These are phyloP conservation scores for Yponomeuta evonymella DNA, from an alignment of 2,888 invertebrate genomes.

Conservation along the genomic window DNA sequence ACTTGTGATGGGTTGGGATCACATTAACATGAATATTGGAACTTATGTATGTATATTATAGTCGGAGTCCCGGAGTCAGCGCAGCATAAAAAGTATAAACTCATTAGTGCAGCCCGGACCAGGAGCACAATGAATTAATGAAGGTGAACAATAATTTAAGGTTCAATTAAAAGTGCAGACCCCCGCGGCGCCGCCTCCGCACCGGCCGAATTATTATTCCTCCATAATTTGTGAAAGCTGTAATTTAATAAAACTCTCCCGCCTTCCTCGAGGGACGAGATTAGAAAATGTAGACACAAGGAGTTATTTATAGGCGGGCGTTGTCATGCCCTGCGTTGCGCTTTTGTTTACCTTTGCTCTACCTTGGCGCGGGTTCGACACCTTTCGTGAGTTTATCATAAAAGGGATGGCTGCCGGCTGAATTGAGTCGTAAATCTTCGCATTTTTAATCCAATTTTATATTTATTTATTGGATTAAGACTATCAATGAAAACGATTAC, in stretches of 20 bases:
- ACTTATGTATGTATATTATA: not conserved
- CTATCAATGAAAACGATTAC: not conserved
- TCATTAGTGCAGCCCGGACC: constrained; percentile 66
- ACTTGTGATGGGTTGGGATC: constrained; percentile 7
- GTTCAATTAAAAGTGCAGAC: constrained; percentile 74
- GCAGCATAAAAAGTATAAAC: constrained; percentile 65
- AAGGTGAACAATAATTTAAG: constrained; percentile 76
- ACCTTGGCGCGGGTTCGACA: not conserved
- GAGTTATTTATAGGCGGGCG: constrained; percentile 19
- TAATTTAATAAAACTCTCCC: constrained; percentile 68
- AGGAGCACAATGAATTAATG: constrained; percentile 71
- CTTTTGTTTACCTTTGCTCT: constrained; percentile 19
- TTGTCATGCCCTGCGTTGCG: constrained; percentile 17
- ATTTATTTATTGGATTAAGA: not conserved
- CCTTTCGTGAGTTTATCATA: not conserved
- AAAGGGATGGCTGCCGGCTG: not conserved
- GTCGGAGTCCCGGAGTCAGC: constrained; percentile 2
- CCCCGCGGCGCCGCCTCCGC: constrained; percentile 59
- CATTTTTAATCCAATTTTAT: not conserved
- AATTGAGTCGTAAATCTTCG: not conserved
- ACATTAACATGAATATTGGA: constrained; percentile 3
- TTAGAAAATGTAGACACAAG: constrained; percentile 11
- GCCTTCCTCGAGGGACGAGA: constrained; percentile 16
- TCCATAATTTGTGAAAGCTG: constrained; percentile 70
- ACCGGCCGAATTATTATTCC: constrained; percentile 58